Evolutionary conservation across 2,113 vertebrate genomes (phyloP).

Genomic region (Urocynchramus pylzowi): DNA sequence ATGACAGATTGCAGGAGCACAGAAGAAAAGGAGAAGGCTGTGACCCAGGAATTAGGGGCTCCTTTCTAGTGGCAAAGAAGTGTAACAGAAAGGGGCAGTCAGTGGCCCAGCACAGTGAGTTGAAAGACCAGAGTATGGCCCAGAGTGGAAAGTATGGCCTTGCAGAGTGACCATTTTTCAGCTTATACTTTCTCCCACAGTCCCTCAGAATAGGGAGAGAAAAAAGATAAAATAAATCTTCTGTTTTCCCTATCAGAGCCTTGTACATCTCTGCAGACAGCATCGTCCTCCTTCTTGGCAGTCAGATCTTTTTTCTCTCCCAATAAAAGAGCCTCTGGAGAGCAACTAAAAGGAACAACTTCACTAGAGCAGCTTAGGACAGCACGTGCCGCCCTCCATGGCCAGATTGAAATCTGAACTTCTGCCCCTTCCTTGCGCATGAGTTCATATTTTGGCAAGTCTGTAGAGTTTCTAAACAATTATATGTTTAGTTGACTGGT

Average conservation of each 20-base stretch:
- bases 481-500: constrained; percentile 45
- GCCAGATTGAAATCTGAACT: constrained; percentile 55
- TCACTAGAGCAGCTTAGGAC: constrained; percentile 13
- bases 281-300: constrained; percentile 29
- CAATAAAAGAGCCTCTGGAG: constrained; percentile 51
- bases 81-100: neutral
- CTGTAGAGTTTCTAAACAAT: constrained; percentile 43
- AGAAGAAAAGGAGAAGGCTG: neutral
- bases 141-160: neutral
- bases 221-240: neutral
- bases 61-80: neutral
- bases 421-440: constrained; percentile 10
- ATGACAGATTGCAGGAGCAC: neutral
- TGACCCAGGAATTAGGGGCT: neutral
- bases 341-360: constrained; percentile 34
- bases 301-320: constrained; percentile 43
- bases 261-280: neutral
- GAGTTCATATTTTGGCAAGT: constrained; percentile 62
- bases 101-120: neutral
- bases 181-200: neutral
- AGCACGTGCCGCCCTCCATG: constrained; percentile 24
- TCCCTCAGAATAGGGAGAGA: neutral
- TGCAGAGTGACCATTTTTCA: neutral
- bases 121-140: neutral
- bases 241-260: constrained; percentile 18